Conservation (phyloP, 2,797 vertebrate species). For the Danio tinwini region DNA sequence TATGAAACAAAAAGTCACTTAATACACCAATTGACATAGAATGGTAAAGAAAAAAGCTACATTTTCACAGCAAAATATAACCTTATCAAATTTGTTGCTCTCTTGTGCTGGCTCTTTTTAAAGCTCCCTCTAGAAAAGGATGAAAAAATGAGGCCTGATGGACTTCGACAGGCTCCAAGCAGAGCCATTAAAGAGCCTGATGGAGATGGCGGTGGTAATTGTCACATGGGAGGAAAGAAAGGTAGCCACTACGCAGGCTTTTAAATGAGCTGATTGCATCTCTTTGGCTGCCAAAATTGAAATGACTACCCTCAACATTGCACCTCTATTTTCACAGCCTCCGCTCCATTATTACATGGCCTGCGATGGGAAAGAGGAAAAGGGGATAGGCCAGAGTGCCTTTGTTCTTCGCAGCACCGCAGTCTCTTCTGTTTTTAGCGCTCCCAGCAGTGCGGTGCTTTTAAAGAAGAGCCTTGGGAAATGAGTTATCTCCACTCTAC, state of each 20-base stretch:
- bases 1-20: background rate
- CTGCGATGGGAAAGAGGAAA: slow-evolving; percentile 60
- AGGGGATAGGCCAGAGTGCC: slow-evolving; percentile 30
- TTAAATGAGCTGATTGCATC: slow-evolving; percentile 67
- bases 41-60: background rate
- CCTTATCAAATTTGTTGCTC: background rate
- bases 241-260: slow-evolving; percentile 36
- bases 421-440: slow-evolving; percentile 32
- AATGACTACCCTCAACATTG: slow-evolving; percentile 58
- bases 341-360: slow-evolving; percentile 62
- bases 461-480: slow-evolving; percentile 69
- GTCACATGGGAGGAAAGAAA: slow-evolving; percentile 51
- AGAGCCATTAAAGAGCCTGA: slow-evolving; percentile 62
- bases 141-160: slow-evolving; percentile 24
- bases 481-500: slow-evolving; percentile 69
- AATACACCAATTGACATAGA: background rate
- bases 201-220: slow-evolving; percentile 64
- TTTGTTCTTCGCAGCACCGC: slow-evolving; percentile 65
- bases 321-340: slow-evolving; percentile 33
- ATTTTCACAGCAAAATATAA: slow-evolving; percentile 19
- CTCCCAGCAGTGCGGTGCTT: slow-evolving; percentile 53
- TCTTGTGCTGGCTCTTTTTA: slow-evolving; percentile 19
- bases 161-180: slow-evolving; percentile 37
- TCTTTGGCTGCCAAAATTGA: slow-evolving; percentile 72
- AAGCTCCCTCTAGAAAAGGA: slow-evolving; percentile 36